phyloP scores from a whole-genome alignment of 2,113 vertebrate genomes.

The Caracal caracal region DNA sequence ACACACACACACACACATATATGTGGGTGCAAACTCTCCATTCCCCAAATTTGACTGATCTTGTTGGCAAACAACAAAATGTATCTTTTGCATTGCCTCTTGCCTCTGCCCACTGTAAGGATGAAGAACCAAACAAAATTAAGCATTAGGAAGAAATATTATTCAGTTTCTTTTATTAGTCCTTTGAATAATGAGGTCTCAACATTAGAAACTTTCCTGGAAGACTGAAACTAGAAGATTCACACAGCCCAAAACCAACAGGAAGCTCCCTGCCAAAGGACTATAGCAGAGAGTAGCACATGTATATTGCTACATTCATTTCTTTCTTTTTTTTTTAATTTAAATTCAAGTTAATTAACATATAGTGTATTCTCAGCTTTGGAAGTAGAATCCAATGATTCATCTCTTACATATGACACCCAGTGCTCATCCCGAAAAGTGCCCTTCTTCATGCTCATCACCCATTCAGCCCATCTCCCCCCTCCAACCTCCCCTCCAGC shows the following conservation, averaged over 20 bases:
- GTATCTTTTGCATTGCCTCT: background rate
- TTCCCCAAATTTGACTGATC: background rate
- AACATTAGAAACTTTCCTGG: background rate
- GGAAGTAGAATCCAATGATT: no score
- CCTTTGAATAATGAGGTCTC: background rate
- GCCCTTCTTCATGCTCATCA: no score
- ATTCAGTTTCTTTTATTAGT: background rate
- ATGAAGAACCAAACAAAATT: background rate
- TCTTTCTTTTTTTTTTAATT: background rate
- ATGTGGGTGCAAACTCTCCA: background rate
- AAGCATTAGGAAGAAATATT: background rate
- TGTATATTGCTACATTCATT: background rate
- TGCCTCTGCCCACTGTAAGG: background rate
- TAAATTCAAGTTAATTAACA: no score
- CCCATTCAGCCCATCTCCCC: no score
- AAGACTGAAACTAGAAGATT: background rate
- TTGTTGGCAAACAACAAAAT: background rate
- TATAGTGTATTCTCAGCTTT: no score
- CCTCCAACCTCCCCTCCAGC: no score
- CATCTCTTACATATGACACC: no score
- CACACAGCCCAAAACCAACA: background rate
- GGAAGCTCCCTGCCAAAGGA: no score
- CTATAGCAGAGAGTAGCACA: background rate
- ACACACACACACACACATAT: no score
- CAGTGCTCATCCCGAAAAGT: no score